Conservation (phyloP, 2,888 invertebrate genomes). For the Geotrupes spiniger region DNA sequence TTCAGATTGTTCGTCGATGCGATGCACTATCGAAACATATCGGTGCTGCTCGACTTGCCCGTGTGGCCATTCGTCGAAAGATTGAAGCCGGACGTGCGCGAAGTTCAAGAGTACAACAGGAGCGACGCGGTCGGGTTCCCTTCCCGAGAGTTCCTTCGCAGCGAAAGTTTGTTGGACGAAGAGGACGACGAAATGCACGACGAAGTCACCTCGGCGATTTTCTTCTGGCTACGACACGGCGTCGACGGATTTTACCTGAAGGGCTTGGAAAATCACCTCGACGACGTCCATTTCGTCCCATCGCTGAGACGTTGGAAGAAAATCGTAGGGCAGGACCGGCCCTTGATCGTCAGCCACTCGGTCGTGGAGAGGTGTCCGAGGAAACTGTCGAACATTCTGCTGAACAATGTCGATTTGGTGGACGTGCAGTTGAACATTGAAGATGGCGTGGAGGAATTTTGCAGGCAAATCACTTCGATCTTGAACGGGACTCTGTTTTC, state of each 20-base stretch:
- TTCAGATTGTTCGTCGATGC: constrained; percentile 46
- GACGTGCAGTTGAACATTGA: constrained; percentile 64
- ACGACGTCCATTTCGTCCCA: constrained; percentile 58
- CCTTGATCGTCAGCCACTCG: constrained; percentile 65
- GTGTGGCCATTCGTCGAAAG: constrained; percentile 55
- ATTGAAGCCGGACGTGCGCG: constrained; percentile 30
- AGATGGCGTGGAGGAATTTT: constrained; percentile 58
- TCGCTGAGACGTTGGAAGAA: constrained; percentile 68
- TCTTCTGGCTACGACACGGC: constrained; percentile 69
- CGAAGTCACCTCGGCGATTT: constrained; percentile 59
- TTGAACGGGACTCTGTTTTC: constrained; percentile 60
- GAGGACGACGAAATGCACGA: constrained; percentile 32
- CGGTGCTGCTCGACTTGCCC: constrained; percentile 76
- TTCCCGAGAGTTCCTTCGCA: constrained; percentile 29
- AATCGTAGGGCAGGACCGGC: constrained; percentile 60
- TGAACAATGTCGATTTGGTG: constrained; percentile 67
- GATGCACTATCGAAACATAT: constrained; percentile 69
- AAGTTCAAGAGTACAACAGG: constrained; percentile 26
- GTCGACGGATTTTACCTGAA: constrained; percentile 90
- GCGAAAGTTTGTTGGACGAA: constrained; percentile 4
- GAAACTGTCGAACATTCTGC: constrained; percentile 57
- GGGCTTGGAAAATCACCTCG: constrained; percentile 66
- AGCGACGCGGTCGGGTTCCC: constrained; percentile 26
- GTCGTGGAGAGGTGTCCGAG: constrained; percentile 53
- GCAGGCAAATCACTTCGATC: constrained; percentile 57